Evolutionary conservation across 2,888 invertebrate species (phyloP).

Genomic region (Habroteleia sp.): DNA sequence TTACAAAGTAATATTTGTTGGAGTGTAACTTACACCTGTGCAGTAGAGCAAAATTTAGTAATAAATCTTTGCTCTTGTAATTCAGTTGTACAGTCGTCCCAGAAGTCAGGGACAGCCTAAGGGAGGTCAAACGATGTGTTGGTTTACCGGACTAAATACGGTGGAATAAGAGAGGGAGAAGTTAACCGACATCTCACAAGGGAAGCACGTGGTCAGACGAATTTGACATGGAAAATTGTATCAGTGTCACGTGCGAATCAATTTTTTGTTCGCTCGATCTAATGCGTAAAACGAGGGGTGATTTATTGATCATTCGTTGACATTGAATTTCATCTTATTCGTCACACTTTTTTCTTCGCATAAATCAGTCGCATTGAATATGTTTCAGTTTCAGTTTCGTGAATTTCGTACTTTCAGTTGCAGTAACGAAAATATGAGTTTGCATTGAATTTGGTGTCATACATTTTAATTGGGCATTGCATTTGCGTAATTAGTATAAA

Average conservation of each 20-base stretch:
- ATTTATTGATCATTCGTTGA: constrained; percentile 52
- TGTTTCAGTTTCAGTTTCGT: not conserved
- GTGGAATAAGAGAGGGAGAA: constrained; percentile 2
- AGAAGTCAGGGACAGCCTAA: constrained; percentile 22
- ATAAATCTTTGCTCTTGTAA: constrained; percentile 45
- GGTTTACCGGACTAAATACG: constrained; percentile 21
- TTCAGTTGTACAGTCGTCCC: constrained; percentile 23
- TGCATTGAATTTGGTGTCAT: constrained; percentile 9
- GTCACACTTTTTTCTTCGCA: constrained; percentile 18
- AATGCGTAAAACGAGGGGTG: constrained; percentile 40
- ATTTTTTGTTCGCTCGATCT: constrained; percentile 43
- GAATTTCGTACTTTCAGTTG: constrained; percentile 2
- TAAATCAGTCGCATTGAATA: not conserved
- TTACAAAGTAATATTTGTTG: constrained; percentile 26
- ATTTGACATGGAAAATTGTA: constrained; percentile 54
- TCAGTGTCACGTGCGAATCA: constrained; percentile 48
- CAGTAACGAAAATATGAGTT: not conserved
- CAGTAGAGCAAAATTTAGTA: constrained; percentile 35
- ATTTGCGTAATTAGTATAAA: constrained; percentile 36
- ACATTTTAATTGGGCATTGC: constrained; percentile 32
- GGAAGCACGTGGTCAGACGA: constrained; percentile 45
- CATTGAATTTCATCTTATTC: constrained; percentile 47
- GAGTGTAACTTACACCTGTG: constrained; percentile 35
- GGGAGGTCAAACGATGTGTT: constrained; percentile 38
- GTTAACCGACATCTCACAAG: constrained; percentile 38